Percentiles rank a stretch among this genome's conserved stretches.
Conservation (phyloP, 2,888 invertebrate genomes). For the Epistrophella euchroma region DNA sequence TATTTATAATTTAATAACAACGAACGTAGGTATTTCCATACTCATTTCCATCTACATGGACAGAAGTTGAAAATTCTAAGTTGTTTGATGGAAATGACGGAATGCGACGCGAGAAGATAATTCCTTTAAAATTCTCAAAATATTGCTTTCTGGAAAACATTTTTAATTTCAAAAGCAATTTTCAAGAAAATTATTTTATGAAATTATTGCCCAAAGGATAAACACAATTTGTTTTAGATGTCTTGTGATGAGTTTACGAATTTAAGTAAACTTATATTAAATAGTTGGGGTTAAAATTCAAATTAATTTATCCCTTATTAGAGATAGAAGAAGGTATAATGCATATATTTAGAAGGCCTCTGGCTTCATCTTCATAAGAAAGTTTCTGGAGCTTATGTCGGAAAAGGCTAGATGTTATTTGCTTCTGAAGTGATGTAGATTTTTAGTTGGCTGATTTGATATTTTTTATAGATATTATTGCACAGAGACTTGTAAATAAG, state of each 20-base stretch:
- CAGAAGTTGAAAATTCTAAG: not conserved
- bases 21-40: not conserved
- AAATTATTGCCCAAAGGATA: constrained; percentile 15
- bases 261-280: not conserved
- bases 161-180: constrained; percentile 17
- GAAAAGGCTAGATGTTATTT: not conserved
- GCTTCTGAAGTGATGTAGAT: not conserved
- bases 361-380: not conserved
- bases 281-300: not conserved
- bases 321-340: not conserved
- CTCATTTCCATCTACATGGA: not conserved
- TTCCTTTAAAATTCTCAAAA: constrained; percentile 13
- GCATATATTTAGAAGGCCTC: not conserved
- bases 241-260: not conserved
- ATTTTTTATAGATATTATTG: too few relatives aligned
- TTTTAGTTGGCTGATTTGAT: not conserved
- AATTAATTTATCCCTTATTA: not conserved
- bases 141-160: not conserved
- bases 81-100: not conserved
- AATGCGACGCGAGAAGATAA: constrained; percentile 2
- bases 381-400: not conserved
- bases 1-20: constrained; percentile 15
- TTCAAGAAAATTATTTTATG: constrained; percentile 10
- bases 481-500: not conserved
- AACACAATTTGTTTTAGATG: not conserved